phyloP scores from a whole-genome alignment of 2,797 vertebrate species.

The Phrynocephalus forsythii region DNA sequence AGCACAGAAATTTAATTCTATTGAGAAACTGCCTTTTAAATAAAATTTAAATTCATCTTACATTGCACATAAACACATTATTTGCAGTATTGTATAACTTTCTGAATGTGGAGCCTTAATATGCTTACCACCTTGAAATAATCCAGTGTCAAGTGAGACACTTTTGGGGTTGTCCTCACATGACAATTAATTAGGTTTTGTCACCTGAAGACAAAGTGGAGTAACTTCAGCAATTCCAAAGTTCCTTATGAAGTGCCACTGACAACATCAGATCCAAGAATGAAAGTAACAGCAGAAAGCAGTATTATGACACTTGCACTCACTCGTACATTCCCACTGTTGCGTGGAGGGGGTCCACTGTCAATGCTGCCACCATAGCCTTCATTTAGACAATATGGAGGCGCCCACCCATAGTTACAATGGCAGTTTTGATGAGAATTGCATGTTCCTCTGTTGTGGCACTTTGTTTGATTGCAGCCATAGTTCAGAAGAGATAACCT shows the following conservation, averaged over 20 bases:
- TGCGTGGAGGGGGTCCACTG: conserved; percentile 80
- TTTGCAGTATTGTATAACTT: not conserved
- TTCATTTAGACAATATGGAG: conserved; percentile 77
- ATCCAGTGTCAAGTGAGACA: not conserved
- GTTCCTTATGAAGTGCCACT: not conserved
- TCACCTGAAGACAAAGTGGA: not conserved
- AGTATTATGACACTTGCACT: not conserved
- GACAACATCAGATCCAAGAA: not conserved
- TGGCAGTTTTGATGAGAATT: conserved; percentile 88
- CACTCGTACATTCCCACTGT: not conserved
- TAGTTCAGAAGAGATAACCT: conserved; percentile 54
- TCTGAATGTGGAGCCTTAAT: not conserved
- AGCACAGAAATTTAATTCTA: not conserved
- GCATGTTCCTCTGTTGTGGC: conserved; percentile 74
- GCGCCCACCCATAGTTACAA: conserved; percentile 81
- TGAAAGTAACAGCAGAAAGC: not conserved
- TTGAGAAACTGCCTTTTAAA: not conserved
- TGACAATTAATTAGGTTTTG: conserved; percentile 2
- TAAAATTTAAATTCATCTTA: not conserved
- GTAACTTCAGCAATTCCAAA: not conserved
- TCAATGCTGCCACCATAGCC: conserved; percentile 86
- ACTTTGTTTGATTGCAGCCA: conserved; percentile 60
- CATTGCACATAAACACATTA: conserved; percentile 4
- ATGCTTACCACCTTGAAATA: not conserved
- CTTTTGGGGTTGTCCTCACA: not conserved